Base-by-base conservation (phyloP, 2,888 invertebrate species). In the Rotaria sp. region DNA sequence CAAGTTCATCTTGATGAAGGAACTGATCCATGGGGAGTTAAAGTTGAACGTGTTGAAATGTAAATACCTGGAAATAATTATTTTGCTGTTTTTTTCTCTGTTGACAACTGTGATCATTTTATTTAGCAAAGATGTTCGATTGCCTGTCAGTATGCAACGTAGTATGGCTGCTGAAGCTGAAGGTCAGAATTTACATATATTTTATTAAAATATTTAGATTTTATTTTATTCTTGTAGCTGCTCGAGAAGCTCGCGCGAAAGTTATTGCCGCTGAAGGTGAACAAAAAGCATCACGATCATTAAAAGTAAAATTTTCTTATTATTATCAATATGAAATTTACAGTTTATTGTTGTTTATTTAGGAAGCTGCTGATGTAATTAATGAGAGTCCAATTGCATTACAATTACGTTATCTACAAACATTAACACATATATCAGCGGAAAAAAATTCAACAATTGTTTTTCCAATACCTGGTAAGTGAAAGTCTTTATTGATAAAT, bases 41-140 rank as follows among this genome's bases (percentile, higher is more conserved):
- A 96, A 92, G 89, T 96, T 74, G 97, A 97, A 92, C 93, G 97
- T 88, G 97, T 97, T 26, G 97, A 97, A 93, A 95, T 97, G 87
- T 90, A 41, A 67, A 45, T n/a, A 11, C 4, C 2, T n/a, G 8
- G 1, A 26, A 24, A 2, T 8, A 3, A 55, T 11, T 67, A 41
- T 74, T 26, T 21, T n/a, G n/a, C n/a, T n/a, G n/a, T n/a, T n/a
- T 52, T 11, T 35, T 26, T 11, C 45, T 11, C 45, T 4, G 5
- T 50, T 67, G 4, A 55, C 80, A 13, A 52, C 24, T 26, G 3
- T 18, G 24, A 21, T 30, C 35, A 24, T 30, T 38, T 80, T 84
- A 15, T 15, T 67, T 89, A 90, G 90, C 85, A 90, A 90, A 87
- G 90, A 90, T 87, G 90, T 90, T 24, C 88, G 90, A 45, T 88